Percentiles rank a stretch among this genome's conserved stretches.
Conservation (phyloP, 2,888 invertebrate genomes). For the Copidosoma aretas region DNA sequence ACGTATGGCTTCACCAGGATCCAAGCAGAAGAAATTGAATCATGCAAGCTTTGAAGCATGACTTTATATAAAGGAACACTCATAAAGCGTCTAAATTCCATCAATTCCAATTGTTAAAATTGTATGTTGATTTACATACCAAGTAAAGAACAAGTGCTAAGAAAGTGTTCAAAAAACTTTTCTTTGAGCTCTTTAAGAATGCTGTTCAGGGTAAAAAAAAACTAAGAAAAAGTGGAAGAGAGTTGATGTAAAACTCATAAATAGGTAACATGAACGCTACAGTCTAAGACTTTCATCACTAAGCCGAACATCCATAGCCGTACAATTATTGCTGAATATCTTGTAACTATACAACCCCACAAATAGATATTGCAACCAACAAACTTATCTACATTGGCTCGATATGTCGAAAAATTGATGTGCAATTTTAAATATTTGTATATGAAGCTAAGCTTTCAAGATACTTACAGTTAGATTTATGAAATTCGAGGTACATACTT, state of each 20-base stretch:
- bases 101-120: conserved; percentile 55
- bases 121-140: conserved; percentile 59
- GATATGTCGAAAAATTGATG: conserved; percentile 46
- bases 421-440: too few relatives aligned
- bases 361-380: not conserved
- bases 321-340: too few relatives aligned
- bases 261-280: too few relatives aligned
- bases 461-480: too few relatives aligned
- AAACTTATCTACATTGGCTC: too few relatives aligned
- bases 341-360: too few relatives aligned
- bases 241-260: conserved; percentile 39
- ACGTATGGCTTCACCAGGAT: not conserved
- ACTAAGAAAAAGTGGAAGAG: conserved; percentile 34
- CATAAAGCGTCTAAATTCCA: conserved; percentile 55
- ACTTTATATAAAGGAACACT: conserved; percentile 48
- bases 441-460: too few relatives aligned
- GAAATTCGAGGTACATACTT: too few relatives aligned
- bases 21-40: conserved; percentile 3
- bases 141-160: conserved; percentile 41
- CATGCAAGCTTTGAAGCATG: conserved; percentile 28
- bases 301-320: too few relatives aligned
- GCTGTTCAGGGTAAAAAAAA: conserved; percentile 14
- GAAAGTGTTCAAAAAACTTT: too few relatives aligned
- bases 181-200: too few relatives aligned
- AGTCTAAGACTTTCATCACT: too few relatives aligned